Percentiles rank a stretch among this genome's conserved stretches.
These are phyloP conservation scores for Eutrigla gurnardus DNA, from an alignment of 2,797 vertebrate species.

Conservation along the genomic window DNA sequence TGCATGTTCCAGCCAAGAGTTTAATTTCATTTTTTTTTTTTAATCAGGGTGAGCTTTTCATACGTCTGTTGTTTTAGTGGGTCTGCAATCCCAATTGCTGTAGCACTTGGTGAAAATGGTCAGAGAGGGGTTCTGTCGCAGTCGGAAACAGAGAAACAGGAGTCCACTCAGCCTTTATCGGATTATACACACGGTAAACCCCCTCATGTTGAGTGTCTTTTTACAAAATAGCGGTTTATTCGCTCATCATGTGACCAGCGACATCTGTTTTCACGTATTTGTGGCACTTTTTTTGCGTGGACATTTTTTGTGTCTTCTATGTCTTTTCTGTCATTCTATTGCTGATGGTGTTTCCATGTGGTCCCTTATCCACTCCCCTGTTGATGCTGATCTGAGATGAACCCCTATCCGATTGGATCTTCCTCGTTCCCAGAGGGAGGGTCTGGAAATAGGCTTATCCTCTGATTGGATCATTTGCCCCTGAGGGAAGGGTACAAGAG, in stretches of 20 bases:
- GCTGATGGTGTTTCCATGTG: constrained; percentile 54
- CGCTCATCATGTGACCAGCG: constrained; percentile 30
- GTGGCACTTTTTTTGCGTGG: background rate
- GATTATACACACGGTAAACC: constrained; percentile 16
- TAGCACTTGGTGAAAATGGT: constrained; percentile 36
- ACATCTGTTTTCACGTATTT: constrained; percentile 2
- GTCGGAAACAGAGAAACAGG: constrained; percentile 29
- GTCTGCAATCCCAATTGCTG: constrained; percentile 13
- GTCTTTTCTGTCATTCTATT: constrained; percentile 37
- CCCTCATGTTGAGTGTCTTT: constrained; percentile 20
- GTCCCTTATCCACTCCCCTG: constrained; percentile 63
- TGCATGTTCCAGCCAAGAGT: constrained; percentile 14
- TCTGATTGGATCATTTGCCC: constrained; percentile 80
- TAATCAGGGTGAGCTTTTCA: constrained; percentile 15
- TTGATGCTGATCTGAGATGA: constrained; percentile 79
- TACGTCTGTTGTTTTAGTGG: constrained; percentile 25
- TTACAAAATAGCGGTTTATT: constrained; percentile 18
- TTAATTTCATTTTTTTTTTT: constrained; percentile 44
- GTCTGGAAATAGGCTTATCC: constrained; percentile 80
- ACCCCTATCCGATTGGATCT: constrained; percentile 80
- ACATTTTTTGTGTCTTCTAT: constrained; percentile 28
- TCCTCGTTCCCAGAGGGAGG: constrained; percentile 71
- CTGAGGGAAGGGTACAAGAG: constrained; percentile 76
- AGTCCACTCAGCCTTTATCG: constrained; percentile 21
- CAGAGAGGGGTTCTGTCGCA: constrained; percentile 47